Base-by-base conservation (phyloP, 2,797 vertebrate species). In the Tragelaphus oryx region DNA sequence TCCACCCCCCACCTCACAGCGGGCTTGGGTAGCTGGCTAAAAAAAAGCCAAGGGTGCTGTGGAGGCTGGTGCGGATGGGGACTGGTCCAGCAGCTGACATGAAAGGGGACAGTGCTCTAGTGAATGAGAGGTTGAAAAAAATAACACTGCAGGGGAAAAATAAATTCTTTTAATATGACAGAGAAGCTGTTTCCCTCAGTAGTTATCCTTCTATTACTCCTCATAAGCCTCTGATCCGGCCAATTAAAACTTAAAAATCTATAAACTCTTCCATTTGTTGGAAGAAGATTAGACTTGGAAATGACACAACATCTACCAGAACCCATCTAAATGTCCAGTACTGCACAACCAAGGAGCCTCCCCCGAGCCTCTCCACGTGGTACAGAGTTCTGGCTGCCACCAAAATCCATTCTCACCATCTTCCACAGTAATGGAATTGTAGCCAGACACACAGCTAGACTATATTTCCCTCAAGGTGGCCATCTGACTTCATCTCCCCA, bases 351-450 rank as follows among this genome's bases (percentile, higher is more conserved):
- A 14, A 33, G 80, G 93, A 5, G 12, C 33, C 33, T 10, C 33
- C 37, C n/a, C 3, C 8, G 13, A 3, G 3, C 4, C 50, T 13
- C 37, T 48, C 33, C 9, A 13, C 0, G 0, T 7, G 33, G 75
- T 20, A 54, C 17, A 79, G 71, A 6, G 71, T 46, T 88, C 87
- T 20, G 48, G 65, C 8, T 84, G 37, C 44, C 60, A 46, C 28
- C 46, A 50, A 81, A 41, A 55, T 4, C 82, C 41, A 18, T 5
- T 60, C 18, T 26, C 0, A 5, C 52, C 28, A 2, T 17, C 41
- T 9, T 76, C 89, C 54, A 59, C 1, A 13, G 74, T 33, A n/a
- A 57, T 0, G 4, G 26, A 83, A 68, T 0, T 33, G 4, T 1
- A 78, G 33, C 78, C 57, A 41, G 44, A 91, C 20, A 26, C 7